These are phyloP conservation scores for Sclerurus mexicanus DNA, from an alignment of 2,113 vertebrate genomes.

Conservation along the genomic window DNA sequence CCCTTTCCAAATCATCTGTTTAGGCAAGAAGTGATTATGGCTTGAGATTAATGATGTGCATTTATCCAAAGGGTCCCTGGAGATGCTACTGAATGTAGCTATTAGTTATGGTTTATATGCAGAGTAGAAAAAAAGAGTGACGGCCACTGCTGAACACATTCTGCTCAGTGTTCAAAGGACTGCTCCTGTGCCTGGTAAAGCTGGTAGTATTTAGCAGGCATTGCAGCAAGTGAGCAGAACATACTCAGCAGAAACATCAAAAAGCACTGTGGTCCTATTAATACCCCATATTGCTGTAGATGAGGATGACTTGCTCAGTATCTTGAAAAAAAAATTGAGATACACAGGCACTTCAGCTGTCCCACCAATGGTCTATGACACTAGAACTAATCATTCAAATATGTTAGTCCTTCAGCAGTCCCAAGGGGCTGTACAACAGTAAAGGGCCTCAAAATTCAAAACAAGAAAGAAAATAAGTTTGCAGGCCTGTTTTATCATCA, in stretches of 20 bases:
- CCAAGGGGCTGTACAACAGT: neutral
- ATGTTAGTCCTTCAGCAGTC: neutral
- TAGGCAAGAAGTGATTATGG: neutral
- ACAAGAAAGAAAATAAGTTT: neutral
- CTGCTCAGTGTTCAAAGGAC: neutral
- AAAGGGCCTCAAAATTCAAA: neutral
- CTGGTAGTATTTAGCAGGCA: neutral
- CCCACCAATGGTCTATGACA: neutral
- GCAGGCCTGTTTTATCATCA: neutral
- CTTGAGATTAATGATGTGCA: neutral
- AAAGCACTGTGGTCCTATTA: neutral
- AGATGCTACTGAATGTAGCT: neutral
- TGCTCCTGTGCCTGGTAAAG: neutral
- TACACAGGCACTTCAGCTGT: neutral
- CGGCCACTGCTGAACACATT: neutral
- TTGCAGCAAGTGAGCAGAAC: neutral
- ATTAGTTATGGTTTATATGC: neutral
- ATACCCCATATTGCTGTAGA: neutral
- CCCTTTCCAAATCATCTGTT: neutral
- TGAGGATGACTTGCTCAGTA: neutral
- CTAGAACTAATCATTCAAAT: neutral
- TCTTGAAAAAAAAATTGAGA: neutral
- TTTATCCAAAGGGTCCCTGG: neutral
- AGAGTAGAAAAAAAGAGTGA: neutral
- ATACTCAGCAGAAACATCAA: neutral